Evolutionary conservation across 2,888 invertebrate species (phyloP), one percentile per base, ranked within the genome.

Genomic region (Leptinotarsa rubiginosa): DNA sequence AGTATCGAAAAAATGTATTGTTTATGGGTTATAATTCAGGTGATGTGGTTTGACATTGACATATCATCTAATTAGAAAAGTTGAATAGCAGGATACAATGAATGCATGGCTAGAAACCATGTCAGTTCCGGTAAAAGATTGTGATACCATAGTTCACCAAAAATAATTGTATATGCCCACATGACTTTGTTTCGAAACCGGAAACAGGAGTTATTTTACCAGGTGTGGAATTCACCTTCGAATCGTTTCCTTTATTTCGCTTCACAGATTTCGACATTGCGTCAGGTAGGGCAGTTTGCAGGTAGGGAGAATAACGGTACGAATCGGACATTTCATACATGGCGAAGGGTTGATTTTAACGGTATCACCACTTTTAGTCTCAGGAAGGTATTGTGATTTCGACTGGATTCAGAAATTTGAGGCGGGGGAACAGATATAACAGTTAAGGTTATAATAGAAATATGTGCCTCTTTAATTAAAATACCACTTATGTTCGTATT

Each of bases 241-340:
- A 62, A 62, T 13, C 41, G 41, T 18, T 62, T 62, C 62, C 62
- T 62, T 41, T n/a, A 62, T 62, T 62, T 31, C 41, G 16, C 62
- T n/a, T 41, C 41, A 41, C 31, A 41, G 31, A 41, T 62, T 62
- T 62, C 12, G 15, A 62, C 12, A 12, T 31, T n/a, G 18, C 31
- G 62, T n/a, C 62, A 62, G 56, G 56, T 62, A n/a, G 62, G 18
- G 25, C n/a, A 31, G 31, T 62, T 62, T 62, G 31, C 62, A 31
- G 25, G 31, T 16, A n/a, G 62, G 62, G 25, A n/a, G 62, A 7
- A n/a, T 62, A 62, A 62, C n/a, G 25, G 62, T 62, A 25, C n/a
- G 31, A n/a, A 31, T 4, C n/a, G 41, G n/a, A 62, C 10, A 56
- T 41, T 41, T 41, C 3, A 41, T 12, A 41, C 10, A 41, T 41